These are phyloP conservation scores for Thereva nobilitata DNA, from an alignment of 2,888 invertebrate species.

Conservation along the genomic window DNA sequence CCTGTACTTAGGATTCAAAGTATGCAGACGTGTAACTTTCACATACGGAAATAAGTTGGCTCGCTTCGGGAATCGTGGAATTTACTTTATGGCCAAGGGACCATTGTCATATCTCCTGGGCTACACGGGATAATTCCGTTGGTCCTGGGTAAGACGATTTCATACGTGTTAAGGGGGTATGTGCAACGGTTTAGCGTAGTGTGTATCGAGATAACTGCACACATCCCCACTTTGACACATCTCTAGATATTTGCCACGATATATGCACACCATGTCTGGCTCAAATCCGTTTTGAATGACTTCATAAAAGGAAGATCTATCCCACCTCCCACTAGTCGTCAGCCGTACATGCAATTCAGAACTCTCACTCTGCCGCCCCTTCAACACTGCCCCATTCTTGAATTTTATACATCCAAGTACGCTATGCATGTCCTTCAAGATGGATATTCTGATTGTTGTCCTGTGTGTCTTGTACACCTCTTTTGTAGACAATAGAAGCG, in stretches of 20 bases:
- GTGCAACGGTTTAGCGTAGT: neutral
- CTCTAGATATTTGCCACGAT: constrained; percentile 1
- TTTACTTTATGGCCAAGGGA: constrained; percentile 35
- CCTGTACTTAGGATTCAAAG: constrained; percentile 31
- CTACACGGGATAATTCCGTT: constrained; percentile 25
- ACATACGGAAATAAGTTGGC: constrained; percentile 32
- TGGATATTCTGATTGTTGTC: constrained; percentile 42
- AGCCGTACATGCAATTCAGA: constrained; percentile 16
- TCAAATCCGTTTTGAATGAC: constrained; percentile 41
- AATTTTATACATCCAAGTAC: no score
- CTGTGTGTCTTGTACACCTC: constrained; percentile 37
- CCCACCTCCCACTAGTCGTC: constrained; percentile 23
- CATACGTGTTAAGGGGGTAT: neutral
- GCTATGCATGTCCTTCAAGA: constrained; percentile 39
- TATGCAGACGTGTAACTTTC: constrained; percentile 35
- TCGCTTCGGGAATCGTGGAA: constrained; percentile 36
- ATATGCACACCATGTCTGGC: constrained; percentile 34
- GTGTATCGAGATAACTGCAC: constrained; percentile 28
- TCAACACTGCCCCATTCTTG: neutral
- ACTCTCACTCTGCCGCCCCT: neutral
- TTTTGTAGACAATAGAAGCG: constrained; percentile 35
- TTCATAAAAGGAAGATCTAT: constrained; percentile 39
- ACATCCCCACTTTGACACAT: neutral
- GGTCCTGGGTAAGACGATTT: constrained; percentile 16
- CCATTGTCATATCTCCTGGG: constrained; percentile 30